A percentile compares a stretch with the other conserved stretches of the same genome.
Evolutionary conservation across 2,888 invertebrate species (phyloP).

Genomic region (Nephrotoma flavescens): DNA sequence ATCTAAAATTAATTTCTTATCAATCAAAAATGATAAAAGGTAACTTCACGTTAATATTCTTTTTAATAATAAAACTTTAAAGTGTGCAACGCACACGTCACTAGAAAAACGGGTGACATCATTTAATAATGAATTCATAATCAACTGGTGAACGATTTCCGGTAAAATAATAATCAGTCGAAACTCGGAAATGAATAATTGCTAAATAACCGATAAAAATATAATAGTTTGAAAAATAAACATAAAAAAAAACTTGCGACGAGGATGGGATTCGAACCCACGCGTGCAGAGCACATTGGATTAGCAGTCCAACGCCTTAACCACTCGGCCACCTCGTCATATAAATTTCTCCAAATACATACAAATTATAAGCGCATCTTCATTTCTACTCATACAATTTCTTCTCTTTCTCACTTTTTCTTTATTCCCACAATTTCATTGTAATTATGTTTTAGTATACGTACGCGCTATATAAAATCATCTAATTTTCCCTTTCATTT

Average conservation of each 20-base stretch:
- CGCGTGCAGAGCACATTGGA: slow-evolving; percentile 79
- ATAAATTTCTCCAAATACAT: background rate
- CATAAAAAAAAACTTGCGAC: slow-evolving; percentile 29
- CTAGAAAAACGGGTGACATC: background rate
- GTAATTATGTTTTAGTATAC: background rate
- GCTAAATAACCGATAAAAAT: background rate
- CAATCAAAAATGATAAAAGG: background rate
- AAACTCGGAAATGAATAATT: background rate
- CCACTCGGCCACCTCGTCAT: slow-evolving; percentile 75
- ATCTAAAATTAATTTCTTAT: background rate
- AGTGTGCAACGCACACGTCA: background rate
- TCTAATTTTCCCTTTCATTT: background rate
- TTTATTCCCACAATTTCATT: background rate
- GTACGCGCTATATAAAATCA: background rate
- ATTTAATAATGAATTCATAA: background rate
- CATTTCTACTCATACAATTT: background rate
- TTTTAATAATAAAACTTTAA: no score
- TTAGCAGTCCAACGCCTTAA: slow-evolving; percentile 79
- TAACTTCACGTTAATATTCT: no score
- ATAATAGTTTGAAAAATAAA: no score
- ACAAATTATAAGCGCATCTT: background rate
- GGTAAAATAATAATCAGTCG: background rate
- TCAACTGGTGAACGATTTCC: background rate
- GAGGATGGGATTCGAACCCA: slow-evolving; percentile 79
- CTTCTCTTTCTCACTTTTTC: background rate